Conservation (phyloP, 2,113 vertebrate species). For the Protobothrops flavoviridis region DNA sequence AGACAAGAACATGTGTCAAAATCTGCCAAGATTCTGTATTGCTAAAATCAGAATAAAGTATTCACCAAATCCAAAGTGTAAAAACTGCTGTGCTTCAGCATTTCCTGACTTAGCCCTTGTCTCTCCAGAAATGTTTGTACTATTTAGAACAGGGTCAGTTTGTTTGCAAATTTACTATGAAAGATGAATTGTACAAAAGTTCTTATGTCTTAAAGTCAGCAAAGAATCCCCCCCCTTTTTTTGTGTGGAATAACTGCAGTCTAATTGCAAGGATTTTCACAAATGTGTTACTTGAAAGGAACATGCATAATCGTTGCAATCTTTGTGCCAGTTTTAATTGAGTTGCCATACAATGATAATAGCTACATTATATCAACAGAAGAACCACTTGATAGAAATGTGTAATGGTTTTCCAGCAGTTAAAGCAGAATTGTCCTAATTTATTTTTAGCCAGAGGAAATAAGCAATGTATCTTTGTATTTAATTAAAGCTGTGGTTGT, state of each 20-base stretch:
- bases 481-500: constrained; percentile 7
- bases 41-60: background rate
- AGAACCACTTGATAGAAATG: background rate
- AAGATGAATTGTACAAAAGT: background rate
- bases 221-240: constrained; percentile 6
- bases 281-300: constrained; percentile 11
- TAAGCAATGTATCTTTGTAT: constrained; percentile 26
- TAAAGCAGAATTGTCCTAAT: constrained; percentile 22
- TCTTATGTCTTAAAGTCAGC: constrained; percentile 7
- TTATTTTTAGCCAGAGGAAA: constrained; percentile 30
- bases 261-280: constrained; percentile 35
- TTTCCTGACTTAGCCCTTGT: background rate
- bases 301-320: constrained; percentile 1
- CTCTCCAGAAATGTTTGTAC: background rate
- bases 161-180: background rate
- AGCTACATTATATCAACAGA: background rate
- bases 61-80: background rate
- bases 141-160: background rate
- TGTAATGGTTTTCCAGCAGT: constrained; percentile 26
- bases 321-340: constrained; percentile 19
- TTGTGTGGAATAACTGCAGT: background rate
- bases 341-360: background rate
- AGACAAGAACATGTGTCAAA: background rate
- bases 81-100: background rate
- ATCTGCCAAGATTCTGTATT: background rate